These are phyloP conservation scores for Erpetoichthys calabaricus DNA, from an alignment of 2,797 vertebrate species.

Conservation along the genomic window DNA sequence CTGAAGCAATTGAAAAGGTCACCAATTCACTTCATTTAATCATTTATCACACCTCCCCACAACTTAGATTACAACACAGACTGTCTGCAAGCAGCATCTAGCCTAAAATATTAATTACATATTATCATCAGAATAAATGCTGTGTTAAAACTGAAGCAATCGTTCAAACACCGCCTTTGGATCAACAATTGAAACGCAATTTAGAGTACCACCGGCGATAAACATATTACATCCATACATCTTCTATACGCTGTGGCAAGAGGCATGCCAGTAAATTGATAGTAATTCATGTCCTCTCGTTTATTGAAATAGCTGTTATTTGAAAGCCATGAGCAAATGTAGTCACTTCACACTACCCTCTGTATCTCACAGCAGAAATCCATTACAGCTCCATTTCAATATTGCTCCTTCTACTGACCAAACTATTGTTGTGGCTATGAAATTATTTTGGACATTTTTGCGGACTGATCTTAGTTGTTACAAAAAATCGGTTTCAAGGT, in stretches of 20 bases:
- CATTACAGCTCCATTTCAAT: slow-evolving; percentile 25
- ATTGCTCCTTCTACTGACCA: neutral
- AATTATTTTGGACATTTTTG: too few relatives aligned
- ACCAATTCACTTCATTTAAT: too few relatives aligned
- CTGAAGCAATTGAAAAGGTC: too few relatives aligned
- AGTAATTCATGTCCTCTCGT: neutral
- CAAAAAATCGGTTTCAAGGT: too few relatives aligned
- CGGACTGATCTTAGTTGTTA: too few relatives aligned
- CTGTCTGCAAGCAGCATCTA: neutral
- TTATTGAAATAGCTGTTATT: slow-evolving; percentile 1
- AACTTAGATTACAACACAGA: neutral
- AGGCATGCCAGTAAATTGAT: neutral
- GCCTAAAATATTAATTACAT: neutral
- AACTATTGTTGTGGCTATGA: too few relatives aligned
- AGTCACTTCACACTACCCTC: neutral
- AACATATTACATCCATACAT: slow-evolving; percentile 1
- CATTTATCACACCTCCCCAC: too few relatives aligned
- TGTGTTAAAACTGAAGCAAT: neutral
- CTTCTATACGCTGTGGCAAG: neutral
- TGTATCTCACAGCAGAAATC: slow-evolving; percentile 4
- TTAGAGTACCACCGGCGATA: neutral
- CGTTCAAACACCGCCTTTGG: neutral
- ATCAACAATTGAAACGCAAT: neutral
- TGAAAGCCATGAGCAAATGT: neutral
- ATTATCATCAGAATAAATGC: neutral